These are phyloP conservation scores for Ochropleura plecta DNA, from an alignment of 2,888 invertebrate genomes.

Conservation along the genomic window DNA sequence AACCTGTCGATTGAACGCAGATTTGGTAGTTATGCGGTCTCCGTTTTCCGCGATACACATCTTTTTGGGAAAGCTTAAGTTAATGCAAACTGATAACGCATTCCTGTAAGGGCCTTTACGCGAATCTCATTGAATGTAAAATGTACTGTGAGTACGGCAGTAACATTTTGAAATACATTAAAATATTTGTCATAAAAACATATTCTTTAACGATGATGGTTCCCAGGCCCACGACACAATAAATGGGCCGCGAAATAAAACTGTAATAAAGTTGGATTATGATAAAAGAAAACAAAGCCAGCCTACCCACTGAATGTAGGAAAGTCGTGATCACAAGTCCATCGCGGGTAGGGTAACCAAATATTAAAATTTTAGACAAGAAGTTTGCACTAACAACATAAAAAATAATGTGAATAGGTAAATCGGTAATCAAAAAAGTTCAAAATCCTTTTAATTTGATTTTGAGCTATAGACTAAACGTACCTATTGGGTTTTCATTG, in stretches of 20 bases:
- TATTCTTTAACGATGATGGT: neutral
- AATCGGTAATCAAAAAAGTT: neutral
- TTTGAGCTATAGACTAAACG: too few species aligned
- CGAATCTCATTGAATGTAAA: neutral
- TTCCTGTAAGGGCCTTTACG: neutral
- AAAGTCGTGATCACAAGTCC: slow-evolving; percentile 56
- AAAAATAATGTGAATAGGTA: neutral
- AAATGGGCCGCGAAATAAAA: slow-evolving; percentile 25
- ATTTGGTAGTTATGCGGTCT: slow-evolving; percentile 28
- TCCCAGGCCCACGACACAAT: slow-evolving; percentile 11
- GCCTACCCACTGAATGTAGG: slow-evolving; percentile 24
- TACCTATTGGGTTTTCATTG: neutral
- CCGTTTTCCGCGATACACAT: slow-evolving; percentile 30
- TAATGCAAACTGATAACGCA: slow-evolving; percentile 1
- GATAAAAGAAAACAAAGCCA: slow-evolving; percentile 32
- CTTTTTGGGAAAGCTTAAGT: slow-evolving; percentile 24
- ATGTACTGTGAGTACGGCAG: neutral
- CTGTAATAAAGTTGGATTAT: slow-evolving; percentile 14
- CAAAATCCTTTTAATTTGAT: neutral
- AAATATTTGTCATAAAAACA: neutral
- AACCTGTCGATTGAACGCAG: slow-evolving; percentile 14
- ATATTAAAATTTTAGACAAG: neutral
- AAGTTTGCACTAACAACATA: neutral
- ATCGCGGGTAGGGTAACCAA: slow-evolving; percentile 45
- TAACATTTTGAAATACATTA: neutral